Percentiles rank a stretch among this genome's conserved stretches.
Conservation (phyloP, 2,113 vertebrate genomes). For the Onychostruthus taczanowskii region DNA sequence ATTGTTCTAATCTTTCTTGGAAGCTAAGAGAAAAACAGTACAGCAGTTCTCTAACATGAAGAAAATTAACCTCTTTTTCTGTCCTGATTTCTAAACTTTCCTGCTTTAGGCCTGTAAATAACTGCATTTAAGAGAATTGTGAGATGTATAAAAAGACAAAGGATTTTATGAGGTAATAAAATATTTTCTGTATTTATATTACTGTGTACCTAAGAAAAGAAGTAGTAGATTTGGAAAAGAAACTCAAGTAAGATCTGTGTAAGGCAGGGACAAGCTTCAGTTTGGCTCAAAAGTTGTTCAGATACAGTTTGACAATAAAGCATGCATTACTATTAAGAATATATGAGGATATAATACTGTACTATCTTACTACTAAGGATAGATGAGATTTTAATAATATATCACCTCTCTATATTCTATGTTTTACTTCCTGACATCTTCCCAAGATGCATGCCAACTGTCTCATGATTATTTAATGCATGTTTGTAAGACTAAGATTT, state of each 20-base stretch:
- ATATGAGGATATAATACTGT: not conserved
- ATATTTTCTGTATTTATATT: not conserved
- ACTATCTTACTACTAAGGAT: not conserved
- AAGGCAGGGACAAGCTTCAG: not conserved
- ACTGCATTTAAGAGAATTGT: not conserved
- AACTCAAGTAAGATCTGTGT: not conserved
- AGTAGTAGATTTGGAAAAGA: not conserved
- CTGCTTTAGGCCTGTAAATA: not conserved
- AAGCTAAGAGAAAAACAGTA: not conserved
- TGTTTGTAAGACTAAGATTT: not conserved
- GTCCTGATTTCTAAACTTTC: not conserved
- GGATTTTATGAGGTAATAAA: not conserved
- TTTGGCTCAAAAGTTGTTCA: not conserved
- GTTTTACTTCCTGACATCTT: not conserved
- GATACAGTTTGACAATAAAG: not conserved
- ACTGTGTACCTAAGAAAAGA: not conserved
- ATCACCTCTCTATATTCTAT: not conserved
- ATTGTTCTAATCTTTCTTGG: not conserved
- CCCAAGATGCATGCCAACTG: not conserved
- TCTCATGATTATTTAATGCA: not conserved
- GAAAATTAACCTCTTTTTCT: not conserved
- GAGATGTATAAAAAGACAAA: not conserved
- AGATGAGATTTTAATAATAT: conserved; percentile 8
- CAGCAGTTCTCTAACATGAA: not conserved
- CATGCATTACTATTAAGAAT: not conserved